Percentiles rank a stretch among this genome's conserved stretches.
Conservation (phyloP, 2,113 vertebrate genomes). For the Upupa epops region DNA sequence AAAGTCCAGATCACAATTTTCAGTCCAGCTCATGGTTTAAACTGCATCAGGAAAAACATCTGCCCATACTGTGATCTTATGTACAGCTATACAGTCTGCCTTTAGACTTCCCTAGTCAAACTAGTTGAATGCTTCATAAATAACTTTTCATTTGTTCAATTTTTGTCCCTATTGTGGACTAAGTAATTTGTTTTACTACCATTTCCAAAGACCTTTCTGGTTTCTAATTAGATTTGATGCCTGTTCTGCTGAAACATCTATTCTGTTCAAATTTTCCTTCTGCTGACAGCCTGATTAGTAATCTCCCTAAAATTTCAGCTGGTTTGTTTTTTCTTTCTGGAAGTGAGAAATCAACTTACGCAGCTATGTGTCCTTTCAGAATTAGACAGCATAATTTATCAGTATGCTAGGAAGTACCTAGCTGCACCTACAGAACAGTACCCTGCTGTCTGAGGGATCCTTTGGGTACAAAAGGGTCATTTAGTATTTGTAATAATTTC, state of each 20-base stretch:
- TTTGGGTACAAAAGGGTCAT: not conserved
- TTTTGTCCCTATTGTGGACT: fast-evolving
- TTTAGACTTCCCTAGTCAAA: not conserved
- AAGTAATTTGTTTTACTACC: not conserved
- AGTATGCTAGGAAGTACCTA: not conserved
- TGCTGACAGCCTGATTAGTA: not conserved
- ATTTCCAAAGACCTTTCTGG: not conserved
- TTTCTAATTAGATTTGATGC: not conserved
- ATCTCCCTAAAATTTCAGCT: not conserved
- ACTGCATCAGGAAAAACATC: not conserved
- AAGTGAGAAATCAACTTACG: not conserved
- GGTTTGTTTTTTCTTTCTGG: not conserved
- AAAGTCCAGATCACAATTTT: not conserved
- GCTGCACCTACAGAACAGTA: not conserved
- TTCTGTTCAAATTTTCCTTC: not conserved
- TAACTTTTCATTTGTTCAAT: not conserved
- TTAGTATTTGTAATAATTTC: not conserved
- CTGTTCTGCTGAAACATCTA: not conserved
- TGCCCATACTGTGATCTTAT: fast-evolving
- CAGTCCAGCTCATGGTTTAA: not conserved
- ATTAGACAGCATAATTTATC: not conserved
- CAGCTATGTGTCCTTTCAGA: not conserved
- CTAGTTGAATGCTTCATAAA: not conserved
- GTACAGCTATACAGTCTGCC: not conserved
- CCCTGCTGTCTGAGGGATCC: not conserved